Evolutionary conservation across 2,888 invertebrate species (phyloP).

Genomic region (Ectemnius continuus): DNA sequence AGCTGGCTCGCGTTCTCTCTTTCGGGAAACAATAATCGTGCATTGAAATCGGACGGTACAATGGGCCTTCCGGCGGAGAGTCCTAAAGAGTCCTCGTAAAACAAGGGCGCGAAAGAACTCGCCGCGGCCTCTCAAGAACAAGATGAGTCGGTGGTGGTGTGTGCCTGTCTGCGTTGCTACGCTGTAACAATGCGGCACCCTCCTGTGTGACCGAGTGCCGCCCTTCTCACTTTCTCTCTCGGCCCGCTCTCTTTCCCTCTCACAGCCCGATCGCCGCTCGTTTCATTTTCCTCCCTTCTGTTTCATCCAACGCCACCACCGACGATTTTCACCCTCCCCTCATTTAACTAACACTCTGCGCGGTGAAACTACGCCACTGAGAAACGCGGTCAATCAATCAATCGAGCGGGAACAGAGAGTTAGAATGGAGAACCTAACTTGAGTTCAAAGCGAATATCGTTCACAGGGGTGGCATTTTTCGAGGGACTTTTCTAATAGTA

Average conservation of each 20-base stretch:
- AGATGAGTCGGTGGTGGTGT: constrained; percentile 34
- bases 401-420: background rate
- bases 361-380: constrained; percentile 16
- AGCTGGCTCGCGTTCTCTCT: constrained; percentile 32
- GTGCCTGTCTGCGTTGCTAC: constrained; percentile 17
- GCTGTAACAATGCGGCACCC: constrained; percentile 62
- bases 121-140: constrained; percentile 25
- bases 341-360: background rate
- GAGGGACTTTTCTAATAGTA: too few relatives aligned
- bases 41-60: constrained; percentile 56
- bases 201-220: constrained; percentile 60
- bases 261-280: constrained; percentile 33
- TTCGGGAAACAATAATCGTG: constrained; percentile 54
- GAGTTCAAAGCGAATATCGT: too few relatives aligned
- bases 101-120: constrained; percentile 44
- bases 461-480: too few relatives aligned
- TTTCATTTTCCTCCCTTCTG: constrained; percentile 43
- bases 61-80: constrained; percentile 42
- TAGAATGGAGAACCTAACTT: too few relatives aligned
- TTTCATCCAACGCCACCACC: constrained; percentile 28
- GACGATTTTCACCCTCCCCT: constrained; percentile 21
- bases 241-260: background rate
- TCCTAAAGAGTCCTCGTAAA: constrained; percentile 49
- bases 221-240: too few relatives aligned
- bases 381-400: constrained; percentile 16